Percentiles rank a stretch among this genome's conserved stretches.
Conservation (phyloP, 2,113 vertebrate genomes). For the human region DNA sequence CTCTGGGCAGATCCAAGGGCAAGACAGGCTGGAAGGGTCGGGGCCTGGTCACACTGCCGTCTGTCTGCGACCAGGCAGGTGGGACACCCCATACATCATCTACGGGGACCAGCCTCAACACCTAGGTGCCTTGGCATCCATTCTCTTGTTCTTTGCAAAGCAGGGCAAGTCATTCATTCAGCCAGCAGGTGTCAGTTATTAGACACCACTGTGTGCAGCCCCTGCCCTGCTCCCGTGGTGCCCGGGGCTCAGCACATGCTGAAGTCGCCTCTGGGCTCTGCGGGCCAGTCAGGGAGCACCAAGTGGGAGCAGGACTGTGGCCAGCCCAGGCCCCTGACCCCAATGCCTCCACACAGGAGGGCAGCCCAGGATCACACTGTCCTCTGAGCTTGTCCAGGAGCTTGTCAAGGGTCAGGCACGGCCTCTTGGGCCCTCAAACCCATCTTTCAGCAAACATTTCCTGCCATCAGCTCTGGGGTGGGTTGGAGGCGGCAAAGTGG, state of each 20-base stretch:
- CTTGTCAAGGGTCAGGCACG: neutral
- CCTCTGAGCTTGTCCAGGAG: neutral
- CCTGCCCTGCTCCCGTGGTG: neutral
- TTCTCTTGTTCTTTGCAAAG: too few species aligned
- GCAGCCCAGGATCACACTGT: neutral
- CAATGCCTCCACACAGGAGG: neutral
- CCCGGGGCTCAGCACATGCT: too few species aligned
- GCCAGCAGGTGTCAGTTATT: too few species aligned
- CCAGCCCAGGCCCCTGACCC: neutral
- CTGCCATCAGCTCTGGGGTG: neutral
- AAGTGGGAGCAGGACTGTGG: neutral
- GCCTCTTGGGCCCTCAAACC: neutral
- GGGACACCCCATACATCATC: neutral
- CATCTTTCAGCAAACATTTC: neutral
- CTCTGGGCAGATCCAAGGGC: neutral
- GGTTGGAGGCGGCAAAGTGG: too few species aligned
- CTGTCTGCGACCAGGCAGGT: neutral
- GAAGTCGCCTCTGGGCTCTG: too few species aligned
- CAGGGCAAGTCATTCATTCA: too few species aligned
- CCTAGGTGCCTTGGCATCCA: too few species aligned
- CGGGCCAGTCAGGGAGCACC: fast-evolving
- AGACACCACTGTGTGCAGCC: neutral
- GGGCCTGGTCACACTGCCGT: fast-evolving
- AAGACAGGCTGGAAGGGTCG: neutral
- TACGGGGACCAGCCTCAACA: neutral